phyloP scores from a whole-genome alignment of 2,888 invertebrate species.

The Agriotes lineatus region DNA sequence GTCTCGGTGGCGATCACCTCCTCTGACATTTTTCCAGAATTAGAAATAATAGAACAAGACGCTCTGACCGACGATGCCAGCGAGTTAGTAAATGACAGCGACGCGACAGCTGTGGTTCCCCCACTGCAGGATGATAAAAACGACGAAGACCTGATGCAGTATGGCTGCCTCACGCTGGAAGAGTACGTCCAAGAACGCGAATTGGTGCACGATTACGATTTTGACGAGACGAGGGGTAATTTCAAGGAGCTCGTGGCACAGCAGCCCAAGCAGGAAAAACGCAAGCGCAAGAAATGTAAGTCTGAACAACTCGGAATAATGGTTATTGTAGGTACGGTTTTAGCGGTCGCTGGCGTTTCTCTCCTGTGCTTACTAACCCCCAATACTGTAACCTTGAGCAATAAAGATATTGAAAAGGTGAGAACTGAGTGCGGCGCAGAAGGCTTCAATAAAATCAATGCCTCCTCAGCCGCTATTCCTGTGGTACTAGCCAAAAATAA shows the following conservation, averaged over 20 bases:
- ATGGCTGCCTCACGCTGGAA: slow-evolving; percentile 51
- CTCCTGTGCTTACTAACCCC: slow-evolving; percentile 55
- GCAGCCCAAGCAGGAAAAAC: slow-evolving; percentile 3
- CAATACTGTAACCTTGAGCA: not conserved
- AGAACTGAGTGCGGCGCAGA: not conserved
- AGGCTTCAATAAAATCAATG: not conserved
- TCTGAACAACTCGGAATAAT: slow-evolving; percentile 51
- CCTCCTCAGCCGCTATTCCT: not conserved
- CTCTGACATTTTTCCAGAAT: not conserved
- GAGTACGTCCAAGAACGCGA: slow-evolving; percentile 51
- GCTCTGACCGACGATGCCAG: not conserved
- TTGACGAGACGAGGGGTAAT: slow-evolving; percentile 21
- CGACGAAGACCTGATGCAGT: not conserved
- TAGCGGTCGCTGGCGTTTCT: slow-evolving; percentile 56
- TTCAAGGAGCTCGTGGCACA: not conserved
- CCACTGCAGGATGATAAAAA: not conserved
- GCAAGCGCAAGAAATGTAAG: slow-evolving; percentile 47
- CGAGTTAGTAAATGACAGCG: not conserved
- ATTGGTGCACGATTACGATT: slow-evolving; percentile 48
- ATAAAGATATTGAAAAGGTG: slow-evolving; percentile 11
- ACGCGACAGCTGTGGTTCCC: too few species aligned
- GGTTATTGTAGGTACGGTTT: slow-evolving; percentile 53
- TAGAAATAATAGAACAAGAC: not conserved
- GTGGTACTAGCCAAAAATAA: not conserved
- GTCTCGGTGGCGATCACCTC: too few species aligned